These are phyloP conservation scores for Bellardia pandia DNA, from an alignment of 2,888 invertebrate genomes.

Conservation along the genomic window DNA sequence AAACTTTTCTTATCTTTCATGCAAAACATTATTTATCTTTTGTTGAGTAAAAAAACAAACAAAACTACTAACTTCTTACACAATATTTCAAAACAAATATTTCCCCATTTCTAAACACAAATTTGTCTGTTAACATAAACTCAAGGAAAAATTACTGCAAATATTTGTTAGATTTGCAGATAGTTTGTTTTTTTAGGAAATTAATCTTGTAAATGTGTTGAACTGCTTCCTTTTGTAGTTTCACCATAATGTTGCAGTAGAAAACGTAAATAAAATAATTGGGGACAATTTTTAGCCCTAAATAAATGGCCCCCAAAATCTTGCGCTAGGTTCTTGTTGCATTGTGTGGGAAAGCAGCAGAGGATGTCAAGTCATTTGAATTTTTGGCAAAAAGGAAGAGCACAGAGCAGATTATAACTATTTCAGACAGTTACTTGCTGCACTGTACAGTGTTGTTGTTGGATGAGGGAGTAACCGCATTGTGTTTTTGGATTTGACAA, in stretches of 20 bases:
- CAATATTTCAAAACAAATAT: constrained; percentile 28
- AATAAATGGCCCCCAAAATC: neutral
- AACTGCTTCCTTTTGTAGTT: neutral
- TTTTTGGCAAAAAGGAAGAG: neutral
- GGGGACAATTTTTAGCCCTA: neutral
- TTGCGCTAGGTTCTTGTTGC: neutral
- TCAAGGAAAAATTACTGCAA: neutral
- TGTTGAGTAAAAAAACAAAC: no score
- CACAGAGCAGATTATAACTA: neutral
- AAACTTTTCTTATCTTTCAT: no score
- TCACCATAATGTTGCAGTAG: neutral
- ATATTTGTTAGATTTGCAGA: constrained; percentile 5
- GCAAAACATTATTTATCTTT: no score
- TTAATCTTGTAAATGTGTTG: constrained; percentile 29
- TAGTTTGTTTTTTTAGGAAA: constrained; percentile 8
- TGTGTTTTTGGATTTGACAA: constrained; percentile 34
- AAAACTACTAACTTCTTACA: neutral
- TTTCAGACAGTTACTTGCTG: neutral
- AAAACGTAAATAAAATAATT: constrained; percentile 1
- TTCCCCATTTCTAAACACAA: neutral
- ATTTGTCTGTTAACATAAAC: neutral
- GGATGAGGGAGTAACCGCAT: neutral
- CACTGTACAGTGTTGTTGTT: neutral
- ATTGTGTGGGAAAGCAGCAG: neutral
- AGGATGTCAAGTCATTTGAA: constrained; percentile 30